phyloP scores from a whole-genome alignment of 2,888 invertebrate genomes.

The Nomada ferruginata region DNA sequence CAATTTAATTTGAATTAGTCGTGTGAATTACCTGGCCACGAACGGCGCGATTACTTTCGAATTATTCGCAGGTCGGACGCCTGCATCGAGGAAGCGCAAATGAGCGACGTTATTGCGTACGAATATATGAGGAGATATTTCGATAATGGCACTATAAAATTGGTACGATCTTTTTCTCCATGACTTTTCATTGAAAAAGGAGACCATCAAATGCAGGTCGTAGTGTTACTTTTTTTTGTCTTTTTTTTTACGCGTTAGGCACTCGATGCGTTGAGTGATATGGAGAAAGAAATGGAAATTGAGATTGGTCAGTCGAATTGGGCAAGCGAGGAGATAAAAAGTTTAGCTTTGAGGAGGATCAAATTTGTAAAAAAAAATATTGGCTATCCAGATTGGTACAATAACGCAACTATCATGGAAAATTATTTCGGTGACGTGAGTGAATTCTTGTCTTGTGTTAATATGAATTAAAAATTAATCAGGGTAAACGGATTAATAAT shows the following conservation, averaged over 20 bases:
- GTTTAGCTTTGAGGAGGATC: not conserved
- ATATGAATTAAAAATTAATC: not conserved
- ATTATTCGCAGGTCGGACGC: conserved; percentile 26
- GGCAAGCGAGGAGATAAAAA: not conserved
- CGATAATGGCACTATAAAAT: conserved; percentile 6
- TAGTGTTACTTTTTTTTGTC: not conserved
- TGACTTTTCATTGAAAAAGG: not conserved
- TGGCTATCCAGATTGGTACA: conserved; percentile 82
- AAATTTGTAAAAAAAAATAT: conserved; percentile 7
- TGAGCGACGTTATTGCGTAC: conserved; percentile 42
- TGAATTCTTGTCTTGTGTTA: not conserved
- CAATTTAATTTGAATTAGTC: conserved; percentile 27
- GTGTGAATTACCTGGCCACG: not conserved
- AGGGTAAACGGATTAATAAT: not conserved
- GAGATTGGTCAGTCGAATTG: conserved; percentile 1
- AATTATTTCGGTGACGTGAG: conserved; percentile 9
- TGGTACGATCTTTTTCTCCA: not conserved
- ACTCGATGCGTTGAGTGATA: not conserved
- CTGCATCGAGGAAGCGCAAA: conserved; percentile 20
- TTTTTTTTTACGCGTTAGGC: not conserved
- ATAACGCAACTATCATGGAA: not conserved
- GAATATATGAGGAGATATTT: conserved; percentile 54
- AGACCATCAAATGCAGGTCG: not conserved
- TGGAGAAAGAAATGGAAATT: conserved; percentile 4
- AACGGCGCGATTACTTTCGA: conserved; percentile 7